These are phyloP conservation scores for Nautilus pompilius DNA, from an alignment of 1,140 invertebrate genomes.

Conservation along the genomic window DNA sequence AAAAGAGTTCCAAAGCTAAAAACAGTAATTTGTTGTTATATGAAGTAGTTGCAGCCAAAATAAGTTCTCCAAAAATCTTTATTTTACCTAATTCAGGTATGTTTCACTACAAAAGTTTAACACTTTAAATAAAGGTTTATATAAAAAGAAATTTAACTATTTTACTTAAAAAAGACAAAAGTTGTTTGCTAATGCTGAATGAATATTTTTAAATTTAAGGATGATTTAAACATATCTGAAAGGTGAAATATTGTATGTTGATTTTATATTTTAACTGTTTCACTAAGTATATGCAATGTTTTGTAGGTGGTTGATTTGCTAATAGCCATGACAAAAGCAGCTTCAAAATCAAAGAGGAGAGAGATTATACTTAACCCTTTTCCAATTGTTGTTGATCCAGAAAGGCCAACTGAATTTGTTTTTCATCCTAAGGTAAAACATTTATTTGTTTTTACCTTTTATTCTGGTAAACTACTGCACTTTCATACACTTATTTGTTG, in stretches of 20 bases:
- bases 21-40: no score
- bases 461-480: neutral
- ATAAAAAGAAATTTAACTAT: no score
- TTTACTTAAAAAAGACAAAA: neutral
- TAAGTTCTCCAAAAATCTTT: no score
- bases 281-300: neutral
- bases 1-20: no score
- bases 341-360: conserved; percentile 28
- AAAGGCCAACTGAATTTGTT: conserved; percentile 24
- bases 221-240: neutral
- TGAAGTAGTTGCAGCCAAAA: no score
- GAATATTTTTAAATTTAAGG: neutral
- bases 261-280: neutral
- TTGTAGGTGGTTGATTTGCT: conserved; percentile 45
- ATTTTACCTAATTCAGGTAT: no score
- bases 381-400: conserved; percentile 46
- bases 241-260: neutral
- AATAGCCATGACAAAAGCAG: conserved; percentile 43
- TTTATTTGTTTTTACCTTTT: neutral
- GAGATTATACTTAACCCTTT: conserved; percentile 41
- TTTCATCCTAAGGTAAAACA: conserved; percentile 34
- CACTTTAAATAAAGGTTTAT: no score
- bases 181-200: neutral
- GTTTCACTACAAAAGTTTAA: no score
- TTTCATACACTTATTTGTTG: neutral